Base-by-base conservation (phyloP, 2,797 vertebrate species). In the Microctenopoma lineatum region DNA sequence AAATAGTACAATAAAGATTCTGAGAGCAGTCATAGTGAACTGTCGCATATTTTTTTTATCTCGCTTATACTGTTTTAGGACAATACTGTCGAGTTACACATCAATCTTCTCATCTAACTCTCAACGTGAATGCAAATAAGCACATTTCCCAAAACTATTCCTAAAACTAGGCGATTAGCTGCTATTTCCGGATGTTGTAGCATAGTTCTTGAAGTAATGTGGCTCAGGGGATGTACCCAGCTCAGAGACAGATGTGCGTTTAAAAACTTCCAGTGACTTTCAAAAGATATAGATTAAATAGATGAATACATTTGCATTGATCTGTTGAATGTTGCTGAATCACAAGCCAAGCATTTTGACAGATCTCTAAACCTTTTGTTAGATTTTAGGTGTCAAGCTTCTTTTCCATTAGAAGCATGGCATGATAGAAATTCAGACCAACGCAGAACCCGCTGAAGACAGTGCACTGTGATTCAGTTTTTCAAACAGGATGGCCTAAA, bases 361-460 rank as follows among this genome's bases (percentile, higher is more conserved):
- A n/a, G 45, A 52, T 52, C 76, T 56, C 73, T 68, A 59, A 54
- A 48, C 59, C 59, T 56, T 63, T 54, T 66, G 59, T 57, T 25
- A 2, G 50, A 59, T 58, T 51, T 63, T 50, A 73, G 36, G 9
- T 38, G 9, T 41, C 10, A 14, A 63, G 59, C 44, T 60, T 63
- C 27, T 57, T 53, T 72, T 70, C 75, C 41, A 67, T 32, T 62
- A 57, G 45, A 12, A 63, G 58, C 32, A 9, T 36, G 54, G 62
- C 66, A 60, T 70, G 75, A 70, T 59, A 70, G 52, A 50, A 63
- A 65, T 83, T 85, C 78, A 79, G 59, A 81, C 84, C 61, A 89
- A 78, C 75, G 68, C 66, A 71, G 62, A 29, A 29, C 27, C 5
- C 3, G 27, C 27, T 29, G 27, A 2, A 29, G 5, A 5, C 4